Evolutionary conservation across 2,113 vertebrate genomes (phyloP), one percentile per base, ranked within the genome.

Genomic region (Cisticola juncidis): DNA sequence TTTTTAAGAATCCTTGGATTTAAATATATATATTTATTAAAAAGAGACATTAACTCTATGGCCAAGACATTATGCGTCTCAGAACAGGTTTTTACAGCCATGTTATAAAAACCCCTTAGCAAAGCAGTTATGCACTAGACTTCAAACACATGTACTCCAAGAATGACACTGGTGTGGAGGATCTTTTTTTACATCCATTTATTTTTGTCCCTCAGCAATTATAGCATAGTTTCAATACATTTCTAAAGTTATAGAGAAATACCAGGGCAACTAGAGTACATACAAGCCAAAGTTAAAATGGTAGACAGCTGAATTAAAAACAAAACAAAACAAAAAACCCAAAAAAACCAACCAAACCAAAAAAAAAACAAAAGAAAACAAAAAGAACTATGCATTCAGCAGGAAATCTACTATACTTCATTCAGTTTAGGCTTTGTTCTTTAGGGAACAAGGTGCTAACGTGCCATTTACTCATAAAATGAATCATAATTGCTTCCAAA

Each of bases 391-490:
- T 5, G 94, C 94, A 89, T 97, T 97, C 90, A 93, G 94, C 96
- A 96, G 86, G 91, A 97, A 97, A 87, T 89, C 91, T 95, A 97
- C 81, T 94, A 87, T 92, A 95, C 94, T 96, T 97, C 95, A 94
- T 88, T 97, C 94, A 94, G 91, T 95, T 96, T 94, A 97, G 88
- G 90, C 95, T 97, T 98, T 97, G 97, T 97, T 97, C 95, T 98
- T 96, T 90, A 97, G 97, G 95, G 97, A 98, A 98, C 90, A 98
- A 97, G 97, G 97, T 98, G 97, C 97, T 97, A 98, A 98, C 76
- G 93, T 92, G 93, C 97, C 97, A 97, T 94, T 96, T 97, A 94
- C 97, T 97, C 93, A 98, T 96, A 92, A 96, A 96, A 95, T 96
- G 94, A 97, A 96, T 95, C 83, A 92, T 97, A 97, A 96, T 92